Evolutionary conservation across 2,888 invertebrate species (phyloP).

Genomic region (Apeira syringaria): DNA sequence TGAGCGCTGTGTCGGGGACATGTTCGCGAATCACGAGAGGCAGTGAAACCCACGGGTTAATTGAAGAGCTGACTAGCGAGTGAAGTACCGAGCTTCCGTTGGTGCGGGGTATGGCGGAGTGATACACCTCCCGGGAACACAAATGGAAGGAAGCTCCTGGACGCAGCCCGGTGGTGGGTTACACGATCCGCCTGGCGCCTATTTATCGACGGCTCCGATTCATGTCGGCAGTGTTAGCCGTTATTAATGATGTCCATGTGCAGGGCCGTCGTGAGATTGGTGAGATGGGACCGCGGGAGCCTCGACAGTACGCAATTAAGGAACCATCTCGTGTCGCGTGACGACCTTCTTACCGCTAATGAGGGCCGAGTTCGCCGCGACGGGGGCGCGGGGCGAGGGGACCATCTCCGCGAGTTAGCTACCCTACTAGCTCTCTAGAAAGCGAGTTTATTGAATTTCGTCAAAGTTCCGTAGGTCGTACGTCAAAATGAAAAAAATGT

Average conservation of each 20-base stretch:
- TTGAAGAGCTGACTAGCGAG: conserved; percentile 57
- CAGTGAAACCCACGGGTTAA: background rate
- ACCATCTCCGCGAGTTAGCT: no score
- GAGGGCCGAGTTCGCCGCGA: conserved; percentile 53
- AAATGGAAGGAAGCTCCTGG: no score
- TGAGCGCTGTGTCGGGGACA: no score
- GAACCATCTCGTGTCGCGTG: conserved; percentile 64
- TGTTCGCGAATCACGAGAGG: background rate
- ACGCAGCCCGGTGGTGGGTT: no score
- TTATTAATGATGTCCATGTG: conserved; percentile 53
- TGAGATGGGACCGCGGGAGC: conserved; percentile 46
- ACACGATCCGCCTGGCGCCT: conserved; percentile 43
- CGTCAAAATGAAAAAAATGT: no score
- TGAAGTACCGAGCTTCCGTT: conserved; percentile 53
- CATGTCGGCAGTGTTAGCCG: conserved; percentile 34
- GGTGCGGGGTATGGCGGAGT: conserved; percentile 51
- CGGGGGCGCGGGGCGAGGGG: conserved; percentile 50
- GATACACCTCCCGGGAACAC: conserved; percentile 35
- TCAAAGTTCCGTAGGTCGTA: no score
- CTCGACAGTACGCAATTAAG: conserved; percentile 74
- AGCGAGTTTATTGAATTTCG: no score
- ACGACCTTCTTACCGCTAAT: conserved; percentile 68
- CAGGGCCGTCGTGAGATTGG: conserved; percentile 55
- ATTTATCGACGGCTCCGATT: conserved; percentile 68
- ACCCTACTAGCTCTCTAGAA: no score